A percentile compares a stretch with the other conserved stretches of the same genome.
Evolutionary conservation across 2,888 invertebrate species (phyloP).

Genomic region (Chymomyza fuscimana): DNA sequence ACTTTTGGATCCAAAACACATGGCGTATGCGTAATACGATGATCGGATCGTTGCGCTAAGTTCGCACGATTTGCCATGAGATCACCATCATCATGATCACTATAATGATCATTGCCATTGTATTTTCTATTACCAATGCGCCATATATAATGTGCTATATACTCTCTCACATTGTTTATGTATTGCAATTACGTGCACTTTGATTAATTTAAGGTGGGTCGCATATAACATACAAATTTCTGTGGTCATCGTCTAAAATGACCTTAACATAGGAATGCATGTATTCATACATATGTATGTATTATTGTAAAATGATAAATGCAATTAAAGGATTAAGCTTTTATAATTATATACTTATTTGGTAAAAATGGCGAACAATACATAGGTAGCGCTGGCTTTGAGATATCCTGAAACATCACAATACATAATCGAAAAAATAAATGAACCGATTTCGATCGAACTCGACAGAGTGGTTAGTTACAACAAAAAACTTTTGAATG

Average conservation of each 20-base stretch:
- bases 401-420: no score
- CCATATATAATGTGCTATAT: background rate
- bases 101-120: background rate
- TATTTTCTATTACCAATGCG: background rate
- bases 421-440: no score
- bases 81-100: background rate
- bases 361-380: no score
- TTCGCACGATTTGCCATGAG: background rate
- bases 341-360: no score
- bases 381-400: no score
- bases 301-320: no score
- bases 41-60: background rate
- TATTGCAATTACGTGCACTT: background rate
- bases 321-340: no score
- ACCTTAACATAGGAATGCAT: no score
- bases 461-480: no score
- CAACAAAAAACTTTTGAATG: no score
- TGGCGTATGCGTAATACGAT: conserved; percentile 62
- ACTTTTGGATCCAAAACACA: conserved; percentile 33
- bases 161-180: background rate
- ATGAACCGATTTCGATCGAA: no score
- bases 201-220: conserved; percentile 1
- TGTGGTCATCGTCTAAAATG: background rate
- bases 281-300: no score
- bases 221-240: background rate